Base-by-base conservation (phyloP, 1,140 invertebrate genomes). In the Lordiphosa clarofinis region DNA sequence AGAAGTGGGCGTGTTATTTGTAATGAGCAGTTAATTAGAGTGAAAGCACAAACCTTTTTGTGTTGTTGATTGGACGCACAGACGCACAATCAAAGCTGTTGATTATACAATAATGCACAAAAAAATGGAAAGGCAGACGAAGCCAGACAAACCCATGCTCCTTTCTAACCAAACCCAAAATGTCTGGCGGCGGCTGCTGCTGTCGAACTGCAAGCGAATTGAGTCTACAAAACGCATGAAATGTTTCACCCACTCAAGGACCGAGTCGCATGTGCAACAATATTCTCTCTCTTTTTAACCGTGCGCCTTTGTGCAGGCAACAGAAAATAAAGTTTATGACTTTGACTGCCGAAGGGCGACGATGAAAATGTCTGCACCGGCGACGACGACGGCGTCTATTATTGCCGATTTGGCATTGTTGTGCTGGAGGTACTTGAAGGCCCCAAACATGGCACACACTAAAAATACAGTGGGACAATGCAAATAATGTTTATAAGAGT, bases 291-390 rank as follows among this genome's bases (percentile, higher is more conserved):
- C 12, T 13, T 21, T 13, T 13, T 13, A 6, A 10, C 31, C 48
- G 15, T 69, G 73, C 76, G 81, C 73, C 78, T 84, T 82, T 82
- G 73, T 82, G 78, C 78, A 82, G 76, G 76, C 76, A 82, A 81
- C 76, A 82, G 72, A 82, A 82, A 76, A 81, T 81, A 81, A 81
- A 81, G 76, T 82, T 81, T 81, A 81, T 82, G 76, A 81, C 76
- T 81, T 82, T 82, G 67, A 81, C 78, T 82, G 72, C 58, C 76
- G 66, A 31, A 69, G 69, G 74, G 73, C 74, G 59, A 56, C 58
- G 56, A 35, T 33, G 57, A 19, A 39, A 49, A 70, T 66, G 71
- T 74, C 71, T 79, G 74, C 74, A 79, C 69, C 67, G 71, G 61
- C 56, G 71, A 71, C 74, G 31, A 12, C 36, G 46, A 40, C 50